phyloP scores from a whole-genome alignment of 2,113 vertebrate species.

The Egretta garzetta region DNA sequence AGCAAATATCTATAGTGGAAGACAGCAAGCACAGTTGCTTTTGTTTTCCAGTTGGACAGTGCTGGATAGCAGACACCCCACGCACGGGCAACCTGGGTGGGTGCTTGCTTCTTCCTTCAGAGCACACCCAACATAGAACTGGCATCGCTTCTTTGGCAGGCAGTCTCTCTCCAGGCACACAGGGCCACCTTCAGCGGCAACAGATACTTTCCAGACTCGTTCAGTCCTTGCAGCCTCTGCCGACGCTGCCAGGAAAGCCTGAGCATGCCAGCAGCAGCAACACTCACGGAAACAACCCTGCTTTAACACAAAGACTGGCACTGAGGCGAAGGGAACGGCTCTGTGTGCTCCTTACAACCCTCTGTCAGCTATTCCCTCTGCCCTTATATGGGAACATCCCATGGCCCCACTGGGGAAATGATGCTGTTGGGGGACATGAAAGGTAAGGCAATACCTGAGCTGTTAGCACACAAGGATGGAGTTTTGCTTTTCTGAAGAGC shows the following conservation, averaged over 20 bases:
- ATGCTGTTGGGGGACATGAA: constrained; percentile 7
- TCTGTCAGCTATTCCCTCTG: constrained; percentile 41
- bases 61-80: neutral
- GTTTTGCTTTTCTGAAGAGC: neutral
- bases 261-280: constrained; percentile 28
- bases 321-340: neutral
- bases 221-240: neutral
- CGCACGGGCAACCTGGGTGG: constrained; percentile 3
- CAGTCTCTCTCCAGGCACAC: neutral
- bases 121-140: neutral
- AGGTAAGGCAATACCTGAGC: constrained; percentile 59
- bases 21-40: neutral
- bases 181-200: constrained; percentile 22
- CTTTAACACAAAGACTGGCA: constrained; percentile 42
- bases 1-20: neutral
- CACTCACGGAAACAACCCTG: neutral
- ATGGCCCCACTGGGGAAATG: neutral
- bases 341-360: neutral
- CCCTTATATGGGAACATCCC: constrained; percentile 53
- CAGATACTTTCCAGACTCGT: neutral
- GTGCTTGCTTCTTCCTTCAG: neutral
- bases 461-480: neutral
- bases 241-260: constrained; percentile 9
- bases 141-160: neutral
- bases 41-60: neutral